Percentiles rank a stretch among this genome's conserved stretches.
These are phyloP conservation scores for Strigamia transsilvanica DNA, from an alignment of 2,888 invertebrate genomes.

Conservation along the genomic window DNA sequence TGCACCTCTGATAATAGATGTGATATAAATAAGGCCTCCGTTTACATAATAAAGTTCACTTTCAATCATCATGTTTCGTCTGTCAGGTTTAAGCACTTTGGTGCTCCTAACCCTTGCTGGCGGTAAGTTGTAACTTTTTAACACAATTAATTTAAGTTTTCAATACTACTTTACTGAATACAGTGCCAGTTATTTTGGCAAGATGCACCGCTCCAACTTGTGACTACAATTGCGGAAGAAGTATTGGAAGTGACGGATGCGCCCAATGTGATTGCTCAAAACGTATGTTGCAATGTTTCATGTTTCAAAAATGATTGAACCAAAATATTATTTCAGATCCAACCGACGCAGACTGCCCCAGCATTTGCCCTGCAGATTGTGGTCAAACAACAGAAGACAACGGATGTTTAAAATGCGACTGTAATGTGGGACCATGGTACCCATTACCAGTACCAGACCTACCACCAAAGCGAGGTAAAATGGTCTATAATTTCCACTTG, in stretches of 20 bases:
- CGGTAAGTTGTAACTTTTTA: not conserved
- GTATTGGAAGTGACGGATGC: not conserved
- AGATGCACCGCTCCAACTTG: not conserved
- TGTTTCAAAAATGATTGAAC: not conserved
- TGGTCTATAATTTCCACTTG: not conserved
- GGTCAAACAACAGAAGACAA: not conserved
- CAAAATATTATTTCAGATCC: not conserved
- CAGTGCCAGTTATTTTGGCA: not conserved
- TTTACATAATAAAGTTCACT: no score
- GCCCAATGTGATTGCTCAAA: not conserved
- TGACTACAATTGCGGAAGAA: not conserved
- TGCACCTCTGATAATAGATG: not conserved
- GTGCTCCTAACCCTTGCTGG: no score
- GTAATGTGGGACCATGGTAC: conserved; percentile 11
- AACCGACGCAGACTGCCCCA: not conserved
- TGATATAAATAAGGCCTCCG: not conserved
- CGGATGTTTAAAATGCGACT: conserved; percentile 34
- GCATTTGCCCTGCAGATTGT: conserved; percentile 42
- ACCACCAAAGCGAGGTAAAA: not conserved
- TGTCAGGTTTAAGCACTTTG: no score
- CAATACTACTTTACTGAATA: not conserved
- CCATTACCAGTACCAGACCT: not conserved
- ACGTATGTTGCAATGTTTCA: not conserved
- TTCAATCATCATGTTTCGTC: no score
- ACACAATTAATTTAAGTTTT: not conserved